Evolutionary conservation across 2,888 invertebrate species (phyloP).

Genomic region (Bellardia pandia): DNA sequence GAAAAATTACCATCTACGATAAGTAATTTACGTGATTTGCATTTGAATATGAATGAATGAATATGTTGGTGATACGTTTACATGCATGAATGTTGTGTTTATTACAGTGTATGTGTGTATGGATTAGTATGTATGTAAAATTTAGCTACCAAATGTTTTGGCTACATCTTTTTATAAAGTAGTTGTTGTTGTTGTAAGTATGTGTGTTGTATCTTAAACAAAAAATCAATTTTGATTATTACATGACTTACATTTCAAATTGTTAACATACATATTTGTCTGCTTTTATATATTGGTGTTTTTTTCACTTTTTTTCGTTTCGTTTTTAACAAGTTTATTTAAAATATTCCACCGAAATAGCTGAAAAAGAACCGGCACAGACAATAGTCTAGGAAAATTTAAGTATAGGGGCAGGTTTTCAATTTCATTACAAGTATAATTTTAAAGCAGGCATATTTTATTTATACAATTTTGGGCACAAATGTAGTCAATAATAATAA

Average conservation of each 20-base stretch:
- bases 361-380: neutral
- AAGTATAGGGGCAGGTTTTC: conserved; percentile 36
- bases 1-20: conserved; percentile 69
- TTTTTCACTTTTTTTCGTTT: conserved; percentile 18
- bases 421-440: conserved; percentile 17
- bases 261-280: conserved; percentile 36
- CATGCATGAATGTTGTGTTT: conserved; percentile 6
- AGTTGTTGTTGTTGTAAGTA: neutral
- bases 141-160: conserved; percentile 29
- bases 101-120: neutral
- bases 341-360: neutral
- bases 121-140: no score
- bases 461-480: neutral
- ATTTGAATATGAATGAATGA: conserved; percentile 54
- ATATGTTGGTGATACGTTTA: conserved; percentile 2
- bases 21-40: conserved; percentile 73
- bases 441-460: conserved; percentile 29
- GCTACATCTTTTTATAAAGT: conserved; percentile 37
- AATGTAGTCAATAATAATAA: neutral
- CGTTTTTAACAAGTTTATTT: conserved; percentile 53
- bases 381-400: conserved; percentile 40
- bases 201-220: neutral
- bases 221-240: conserved; percentile 61
- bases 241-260: conserved; percentile 66
- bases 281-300: conserved; percentile 55